phyloP scores from a whole-genome alignment of 2,113 vertebrate species.

The Pungitius pungitius region DNA sequence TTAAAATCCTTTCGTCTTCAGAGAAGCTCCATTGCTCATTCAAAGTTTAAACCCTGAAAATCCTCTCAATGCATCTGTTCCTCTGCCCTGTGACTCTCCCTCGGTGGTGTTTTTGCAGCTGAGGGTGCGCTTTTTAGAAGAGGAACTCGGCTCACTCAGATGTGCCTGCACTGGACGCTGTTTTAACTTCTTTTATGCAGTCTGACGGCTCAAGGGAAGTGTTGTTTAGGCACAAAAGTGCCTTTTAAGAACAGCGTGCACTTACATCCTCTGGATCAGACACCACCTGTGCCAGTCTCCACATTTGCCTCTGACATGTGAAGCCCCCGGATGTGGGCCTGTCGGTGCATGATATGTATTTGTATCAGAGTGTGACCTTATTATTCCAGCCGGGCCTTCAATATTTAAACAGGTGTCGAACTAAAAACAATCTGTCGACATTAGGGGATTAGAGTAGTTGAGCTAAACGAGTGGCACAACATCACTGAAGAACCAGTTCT shows the following conservation, averaged over 20 bases:
- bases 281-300: neutral
- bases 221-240: too few relatives aligned
- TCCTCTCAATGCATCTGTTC: conserved; percentile 34
- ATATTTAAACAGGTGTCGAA: conserved; percentile 37
- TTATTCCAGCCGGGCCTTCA: conserved; percentile 21
- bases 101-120: neutral
- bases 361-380: conserved; percentile 4
- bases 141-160: conserved; percentile 7
- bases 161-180: neutral
- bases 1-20: conserved; percentile 1
- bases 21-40: neutral
- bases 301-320: neutral
- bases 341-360: too few relatives aligned
- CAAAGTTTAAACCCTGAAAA: conserved; percentile 39
- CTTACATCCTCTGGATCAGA: neutral
- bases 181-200: neutral
- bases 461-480: neutral
- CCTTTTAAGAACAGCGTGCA: neutral
- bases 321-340: neutral
- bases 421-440: neutral
- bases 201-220: conserved; percentile 3
- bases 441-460: too few relatives aligned
- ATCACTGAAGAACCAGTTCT: neutral
- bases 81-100: neutral
- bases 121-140: conserved; percentile 8